A percentile compares a stretch with the other conserved stretches of the same genome.
Evolutionary conservation across 2,888 invertebrate species (phyloP).

Genomic region (Cryptus armator): DNA sequence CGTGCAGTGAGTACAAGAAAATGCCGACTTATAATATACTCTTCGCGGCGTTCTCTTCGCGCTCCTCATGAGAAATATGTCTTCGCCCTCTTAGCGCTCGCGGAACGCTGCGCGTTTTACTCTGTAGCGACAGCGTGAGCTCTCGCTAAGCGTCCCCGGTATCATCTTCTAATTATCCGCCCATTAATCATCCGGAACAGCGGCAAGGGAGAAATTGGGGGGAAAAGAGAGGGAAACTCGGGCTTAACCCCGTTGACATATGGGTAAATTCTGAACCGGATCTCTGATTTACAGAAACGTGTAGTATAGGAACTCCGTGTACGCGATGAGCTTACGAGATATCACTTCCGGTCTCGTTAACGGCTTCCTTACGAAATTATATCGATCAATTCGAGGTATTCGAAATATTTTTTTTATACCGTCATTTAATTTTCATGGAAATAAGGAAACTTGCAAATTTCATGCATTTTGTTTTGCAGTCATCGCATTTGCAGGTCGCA

Average conservation of each 20-base stretch:
- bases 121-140: conserved; percentile 63
- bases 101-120: conserved; percentile 46
- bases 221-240: conserved; percentile 9
- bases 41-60: conserved; percentile 1
- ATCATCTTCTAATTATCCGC: conserved; percentile 84
- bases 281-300: conserved; percentile 49
- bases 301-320: not conserved
- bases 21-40: conserved; percentile 17
- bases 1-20: conserved; percentile 45
- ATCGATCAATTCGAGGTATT: not conserved
- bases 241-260: conserved; percentile 63
- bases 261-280: conserved; percentile 55
- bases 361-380: not conserved
- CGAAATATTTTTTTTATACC: not conserved
- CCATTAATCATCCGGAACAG: conserved; percentile 80
- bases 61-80: conserved; percentile 75
- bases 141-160: conserved; percentile 75
- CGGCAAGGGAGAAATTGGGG: conserved; percentile 9
- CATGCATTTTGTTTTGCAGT: not conserved
- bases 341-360: conserved; percentile 45
- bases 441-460: not conserved
- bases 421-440: not conserved
- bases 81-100: conserved; percentile 75
- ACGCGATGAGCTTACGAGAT: conserved; percentile 19
- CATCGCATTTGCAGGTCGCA: too few species aligned